Conservation (phyloP, 2,888 invertebrate genomes). For the Dicranocentrus wangi region DNA sequence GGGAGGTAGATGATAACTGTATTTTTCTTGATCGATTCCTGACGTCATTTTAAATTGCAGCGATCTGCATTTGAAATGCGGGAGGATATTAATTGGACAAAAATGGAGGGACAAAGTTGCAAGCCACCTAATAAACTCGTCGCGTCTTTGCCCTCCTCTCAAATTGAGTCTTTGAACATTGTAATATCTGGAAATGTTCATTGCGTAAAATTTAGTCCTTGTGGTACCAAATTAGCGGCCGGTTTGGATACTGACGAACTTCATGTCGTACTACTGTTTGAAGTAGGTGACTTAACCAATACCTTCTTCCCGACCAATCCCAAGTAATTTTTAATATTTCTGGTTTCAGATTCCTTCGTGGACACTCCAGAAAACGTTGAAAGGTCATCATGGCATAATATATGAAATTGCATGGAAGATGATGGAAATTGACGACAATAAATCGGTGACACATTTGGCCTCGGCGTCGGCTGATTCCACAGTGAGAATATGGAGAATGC, state of each 20-base stretch:
- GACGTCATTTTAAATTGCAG: neutral
- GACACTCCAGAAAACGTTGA: constrained; percentile 75
- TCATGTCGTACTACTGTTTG: constrained; percentile 77
- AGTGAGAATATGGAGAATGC: constrained; percentile 79
- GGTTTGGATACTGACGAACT: constrained; percentile 77
- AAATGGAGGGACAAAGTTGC: constrained; percentile 79
- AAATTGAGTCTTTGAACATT: constrained; percentile 67
- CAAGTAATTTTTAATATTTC: too few relatives aligned
- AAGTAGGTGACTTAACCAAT: constrained; percentile 75
- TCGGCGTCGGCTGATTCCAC: constrained; percentile 83
- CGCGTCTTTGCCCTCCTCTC: constrained; percentile 74
- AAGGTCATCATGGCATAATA: constrained; percentile 80
- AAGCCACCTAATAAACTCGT: constrained; percentile 79
- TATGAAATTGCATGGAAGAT: constrained; percentile 80
- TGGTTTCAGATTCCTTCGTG: constrained; percentile 76
- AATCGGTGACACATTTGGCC: constrained; percentile 76
- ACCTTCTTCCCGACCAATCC: constrained; percentile 13
- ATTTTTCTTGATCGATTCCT: neutral
- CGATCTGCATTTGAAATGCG: constrained; percentile 15
- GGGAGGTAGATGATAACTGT: too few relatives aligned
- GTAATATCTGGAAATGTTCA: constrained; percentile 77
- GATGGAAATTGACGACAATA: constrained; percentile 74
- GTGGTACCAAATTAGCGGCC: constrained; percentile 78
- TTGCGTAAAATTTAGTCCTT: constrained; percentile 77
- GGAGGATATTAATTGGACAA: constrained; percentile 75